Percentiles rank a stretch among this genome's conserved stretches.
Conservation (phyloP, 2,888 invertebrate species). For the Trachelus troglodyta region DNA sequence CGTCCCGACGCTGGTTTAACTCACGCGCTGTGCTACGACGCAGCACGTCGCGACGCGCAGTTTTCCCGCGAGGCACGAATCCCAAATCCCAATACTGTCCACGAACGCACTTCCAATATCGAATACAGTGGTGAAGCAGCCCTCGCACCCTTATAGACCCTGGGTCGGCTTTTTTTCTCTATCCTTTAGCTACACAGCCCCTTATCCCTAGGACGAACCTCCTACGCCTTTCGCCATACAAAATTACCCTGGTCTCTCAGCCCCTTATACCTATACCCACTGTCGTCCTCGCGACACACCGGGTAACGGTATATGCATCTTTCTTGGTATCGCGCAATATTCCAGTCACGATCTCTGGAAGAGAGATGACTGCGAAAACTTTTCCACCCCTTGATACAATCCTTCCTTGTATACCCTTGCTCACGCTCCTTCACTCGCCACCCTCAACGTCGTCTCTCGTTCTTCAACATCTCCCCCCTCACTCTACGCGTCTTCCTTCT, state of each 20-base stretch:
- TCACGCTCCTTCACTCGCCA: not conserved
- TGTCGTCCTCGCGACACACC: not conserved
- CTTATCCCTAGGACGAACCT: conserved; percentile 2
- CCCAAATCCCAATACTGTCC: conserved; percentile 23
- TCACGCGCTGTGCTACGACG: conserved; percentile 14
- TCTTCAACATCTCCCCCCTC: not conserved
- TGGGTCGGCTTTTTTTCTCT: not conserved
- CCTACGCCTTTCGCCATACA: not conserved
- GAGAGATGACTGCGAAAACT: conserved; percentile 2
- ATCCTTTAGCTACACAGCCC: not conserved
- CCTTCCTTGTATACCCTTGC: not conserved
- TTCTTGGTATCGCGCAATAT: not conserved
- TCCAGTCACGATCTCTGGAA: conserved; percentile 4
- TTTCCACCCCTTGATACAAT: not conserved
- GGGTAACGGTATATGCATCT: not conserved
- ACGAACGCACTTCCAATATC: conserved; percentile 8
- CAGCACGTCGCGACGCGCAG: conserved; percentile 18
- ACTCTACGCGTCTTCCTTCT: not conserved
- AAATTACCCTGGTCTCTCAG: conserved; percentile 2
- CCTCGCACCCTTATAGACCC: conserved; percentile 8
- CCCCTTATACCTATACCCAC: not conserved
- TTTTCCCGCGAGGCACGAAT: conserved; percentile 30
- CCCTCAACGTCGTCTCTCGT: not conserved
- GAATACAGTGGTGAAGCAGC: not conserved
- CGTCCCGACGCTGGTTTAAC: conserved; percentile 35